Evolutionary conservation across 1,140 invertebrate genomes (phyloP), one percentile per base, ranked within the genome.

Genomic region (Sarcophaga peregrina): DNA sequence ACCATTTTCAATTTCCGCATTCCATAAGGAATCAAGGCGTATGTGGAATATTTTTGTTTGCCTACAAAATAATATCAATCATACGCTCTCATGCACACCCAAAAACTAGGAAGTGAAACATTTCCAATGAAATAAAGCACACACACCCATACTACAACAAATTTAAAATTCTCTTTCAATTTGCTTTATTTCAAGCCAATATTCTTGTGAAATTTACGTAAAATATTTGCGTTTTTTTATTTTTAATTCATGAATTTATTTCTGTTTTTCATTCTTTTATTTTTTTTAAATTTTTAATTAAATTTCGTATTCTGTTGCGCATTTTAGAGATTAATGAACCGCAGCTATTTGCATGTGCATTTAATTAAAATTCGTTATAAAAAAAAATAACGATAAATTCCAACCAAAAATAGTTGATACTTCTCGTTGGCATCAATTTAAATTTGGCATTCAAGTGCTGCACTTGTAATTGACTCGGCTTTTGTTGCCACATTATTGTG

Each of bases 301-400:
- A n/a, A n/a, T 13, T 52, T 8, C 50, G 1, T 52, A 3, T 58
- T n/a, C 7, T 58, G 15, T 13, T n/a, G 15, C 13, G 54, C 13
- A 58, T 58, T 13, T 58, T 58, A 58, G 54, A 58, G 54, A 58
- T 58, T 58, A 58, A 58, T 58, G 54, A 58, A 58, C 54, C 54
- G n/a, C 54, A 58, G 54, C 13, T 58, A 58, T 58, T 58, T 58
- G 25, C 25, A 37, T 52, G 8, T 58, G 15, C 15, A 13, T 58
- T 58, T 58, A 58, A 58, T 58, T 58, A 58, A 58, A 58, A 15
- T 58, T 58, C n/a, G 4, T 8, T n/a, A 58, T 58, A 58, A 58
- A 13, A 58, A 37, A 2, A 37, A 37, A 37, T 37, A 2, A 1
- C 25, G 25, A 37, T 37, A 37, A 37, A 37, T 37, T 37, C 25